A percentile compares a stretch with the other conserved stretches of the same genome.
These are phyloP conservation scores for Nyctibius grandis DNA, from an alignment of 2,797 vertebrate species.

Conservation along the genomic window DNA sequence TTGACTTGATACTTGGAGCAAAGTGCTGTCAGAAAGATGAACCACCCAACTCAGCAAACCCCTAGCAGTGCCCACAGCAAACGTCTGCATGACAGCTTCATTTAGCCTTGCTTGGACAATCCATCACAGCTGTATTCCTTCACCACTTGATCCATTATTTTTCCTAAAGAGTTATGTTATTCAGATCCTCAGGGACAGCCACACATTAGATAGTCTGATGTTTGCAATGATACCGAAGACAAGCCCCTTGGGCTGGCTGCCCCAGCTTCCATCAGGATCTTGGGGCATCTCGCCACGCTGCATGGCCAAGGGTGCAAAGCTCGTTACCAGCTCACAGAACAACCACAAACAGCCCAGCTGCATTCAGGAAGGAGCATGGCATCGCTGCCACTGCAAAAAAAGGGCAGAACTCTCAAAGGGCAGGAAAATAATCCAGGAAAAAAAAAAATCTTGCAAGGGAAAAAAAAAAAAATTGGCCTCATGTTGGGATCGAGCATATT, in stretches of 20 bases:
- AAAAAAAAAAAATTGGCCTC: background rate
- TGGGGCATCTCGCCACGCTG: fast-evolving
- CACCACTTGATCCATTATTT: background rate
- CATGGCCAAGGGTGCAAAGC: background rate
- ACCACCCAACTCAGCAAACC: background rate
- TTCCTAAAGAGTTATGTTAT: background rate
- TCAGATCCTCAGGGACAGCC: background rate
- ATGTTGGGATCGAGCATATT: background rate
- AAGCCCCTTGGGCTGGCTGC: background rate
- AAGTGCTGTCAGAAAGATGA: background rate
- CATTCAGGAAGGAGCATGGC: background rate
- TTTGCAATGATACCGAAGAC: background rate
- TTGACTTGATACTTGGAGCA: background rate
- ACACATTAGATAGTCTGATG: background rate
- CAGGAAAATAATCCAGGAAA: background rate
- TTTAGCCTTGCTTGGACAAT: background rate
- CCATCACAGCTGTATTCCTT: background rate
- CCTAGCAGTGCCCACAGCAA: background rate
- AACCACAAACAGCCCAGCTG: background rate
- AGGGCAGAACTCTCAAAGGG: background rate
- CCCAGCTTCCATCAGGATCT: background rate
- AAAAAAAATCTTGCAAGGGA: background rate
- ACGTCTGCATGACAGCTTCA: background rate
- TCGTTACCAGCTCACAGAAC: background rate
- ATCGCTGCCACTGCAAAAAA: background rate